These are phyloP conservation scores for Falco berigora DNA, from an alignment of 2,797 vertebrate genomes.

Conservation along the genomic window DNA sequence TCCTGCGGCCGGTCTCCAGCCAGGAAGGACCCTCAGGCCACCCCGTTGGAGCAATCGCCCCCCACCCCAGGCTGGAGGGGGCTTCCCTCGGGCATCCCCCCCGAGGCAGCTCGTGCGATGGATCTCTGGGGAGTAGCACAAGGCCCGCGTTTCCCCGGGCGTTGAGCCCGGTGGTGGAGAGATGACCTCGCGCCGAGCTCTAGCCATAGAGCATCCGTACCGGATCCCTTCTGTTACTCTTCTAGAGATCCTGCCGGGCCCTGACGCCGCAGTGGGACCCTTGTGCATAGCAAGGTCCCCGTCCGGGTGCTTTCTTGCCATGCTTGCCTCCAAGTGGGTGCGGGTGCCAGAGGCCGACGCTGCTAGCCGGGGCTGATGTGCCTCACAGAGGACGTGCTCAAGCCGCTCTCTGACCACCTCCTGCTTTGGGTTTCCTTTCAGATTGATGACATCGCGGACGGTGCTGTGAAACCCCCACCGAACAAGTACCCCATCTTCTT, in stretches of 20 bases:
- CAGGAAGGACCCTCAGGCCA: not conserved
- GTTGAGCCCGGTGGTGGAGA: not conserved
- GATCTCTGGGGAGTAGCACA: not conserved
- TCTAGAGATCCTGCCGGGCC: not conserved
- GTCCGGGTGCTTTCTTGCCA: not conserved
- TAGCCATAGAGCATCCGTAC: not conserved
- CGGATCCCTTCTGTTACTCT: not conserved
- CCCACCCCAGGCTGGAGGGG: not conserved
- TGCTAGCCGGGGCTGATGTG: not conserved
- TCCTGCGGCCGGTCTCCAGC: not conserved
- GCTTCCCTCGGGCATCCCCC: not conserved
- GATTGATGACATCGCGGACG: constrained; percentile 96
- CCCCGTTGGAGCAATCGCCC: not conserved
- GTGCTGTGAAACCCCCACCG: constrained; percentile 95
- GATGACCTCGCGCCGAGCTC: not conserved
- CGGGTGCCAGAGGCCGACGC: not conserved
- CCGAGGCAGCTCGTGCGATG: not conserved
- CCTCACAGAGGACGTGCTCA: not conserved
- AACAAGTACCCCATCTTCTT: constrained; percentile 99
- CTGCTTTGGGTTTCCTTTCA: constrained; percentile 65
- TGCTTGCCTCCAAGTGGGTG: not conserved
- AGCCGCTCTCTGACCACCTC: not conserved
- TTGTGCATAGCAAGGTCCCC: not conserved
- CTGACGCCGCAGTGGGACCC: not conserved
- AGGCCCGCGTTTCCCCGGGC: not conserved